Evolutionary conservation across 2,888 invertebrate genomes (phyloP), one percentile per base, ranked within the genome.

Genomic region (Cremastobaeus sp.): DNA sequence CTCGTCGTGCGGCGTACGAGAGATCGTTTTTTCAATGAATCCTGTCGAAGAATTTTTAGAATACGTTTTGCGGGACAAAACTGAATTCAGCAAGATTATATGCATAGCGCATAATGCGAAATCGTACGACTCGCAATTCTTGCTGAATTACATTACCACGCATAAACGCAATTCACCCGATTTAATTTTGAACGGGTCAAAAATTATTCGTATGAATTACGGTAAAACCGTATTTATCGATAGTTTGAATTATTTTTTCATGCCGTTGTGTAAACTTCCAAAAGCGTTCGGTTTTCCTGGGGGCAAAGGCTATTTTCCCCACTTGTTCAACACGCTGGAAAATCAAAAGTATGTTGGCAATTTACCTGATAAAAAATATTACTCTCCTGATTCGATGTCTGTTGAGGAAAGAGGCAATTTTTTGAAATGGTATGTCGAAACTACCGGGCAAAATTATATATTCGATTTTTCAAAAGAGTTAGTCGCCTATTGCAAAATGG

Each of bases 241-340:
- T 20, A 30, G 30, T 12, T 8, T 47, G 17, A 47, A 47, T 47
- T 83, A 81, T 64, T 78, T 83, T 28, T 81, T 78, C 9, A 81
- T 81, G 80, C 48, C 76, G 11, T 60, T 82, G 3, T 21, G 75
- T 1, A 55, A 41, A 14, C 34, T 83, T n/a, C 79, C 81, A 4
- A 80, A 81, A 74, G 77, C 80, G 2, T 80, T 84, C 57, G 80
- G 74, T 20, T 50, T 83, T 3, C 3, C 50, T 1, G 64, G 35
- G 1, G n/a, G 8, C 5, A 77, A 79, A 45, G 77, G 73, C 1
- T 65, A 65, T 14, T 80, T 80, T 48, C 78, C 76, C 1, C 76
- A 80, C 60, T 37, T 76, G 0, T 78, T 78, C 28, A 79, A 80
- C 55, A 76, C 37, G 6, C 11, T 50, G 2, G 69, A 60, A 34